Evolutionary conservation across 2,797 vertebrate species (phyloP).

Genomic region (Trematomus bernacchii): DNA sequence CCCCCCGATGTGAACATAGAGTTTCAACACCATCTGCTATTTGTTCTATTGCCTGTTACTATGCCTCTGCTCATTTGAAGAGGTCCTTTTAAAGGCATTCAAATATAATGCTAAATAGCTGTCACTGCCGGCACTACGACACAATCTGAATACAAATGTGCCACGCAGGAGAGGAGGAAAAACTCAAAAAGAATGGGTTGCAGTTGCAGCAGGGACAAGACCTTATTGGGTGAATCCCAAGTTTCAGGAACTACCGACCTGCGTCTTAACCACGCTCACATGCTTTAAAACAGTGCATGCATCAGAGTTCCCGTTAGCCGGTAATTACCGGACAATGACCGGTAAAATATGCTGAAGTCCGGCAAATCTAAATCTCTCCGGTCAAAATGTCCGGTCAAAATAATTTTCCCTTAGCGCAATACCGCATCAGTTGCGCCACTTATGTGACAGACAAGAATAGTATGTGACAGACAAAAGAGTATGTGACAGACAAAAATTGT

Average conservation of each 20-base stretch:
- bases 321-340: too few relatives aligned
- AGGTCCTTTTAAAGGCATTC: constrained; percentile 81
- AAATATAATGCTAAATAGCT: constrained; percentile 84
- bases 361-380: too few relatives aligned
- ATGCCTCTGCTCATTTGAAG: constrained; percentile 74
- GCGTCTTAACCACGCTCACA: constrained; percentile 11
- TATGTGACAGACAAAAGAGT: too few relatives aligned
- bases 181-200: constrained; percentile 36
- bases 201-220: constrained; percentile 27
- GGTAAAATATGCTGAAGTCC: too few relatives aligned
- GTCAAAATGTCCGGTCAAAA: too few relatives aligned
- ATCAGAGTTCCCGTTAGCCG: too few relatives aligned
- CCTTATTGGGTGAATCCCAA: constrained; percentile 14
- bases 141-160: constrained; percentile 73
- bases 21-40: constrained; percentile 85
- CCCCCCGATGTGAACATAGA: constrained; percentile 78
- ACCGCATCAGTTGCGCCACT: too few relatives aligned
- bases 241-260: constrained; percentile 16
- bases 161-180: constrained; percentile 14
- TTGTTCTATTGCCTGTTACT: constrained; percentile 77
- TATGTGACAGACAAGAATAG: too few relatives aligned
- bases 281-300: constrained; percentile 37
- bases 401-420: too few relatives aligned
- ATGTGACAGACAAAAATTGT: too few relatives aligned
- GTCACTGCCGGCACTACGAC: constrained; percentile 68